Conservation (phyloP, 2,797 vertebrate species). For the Apogon talboti region DNA sequence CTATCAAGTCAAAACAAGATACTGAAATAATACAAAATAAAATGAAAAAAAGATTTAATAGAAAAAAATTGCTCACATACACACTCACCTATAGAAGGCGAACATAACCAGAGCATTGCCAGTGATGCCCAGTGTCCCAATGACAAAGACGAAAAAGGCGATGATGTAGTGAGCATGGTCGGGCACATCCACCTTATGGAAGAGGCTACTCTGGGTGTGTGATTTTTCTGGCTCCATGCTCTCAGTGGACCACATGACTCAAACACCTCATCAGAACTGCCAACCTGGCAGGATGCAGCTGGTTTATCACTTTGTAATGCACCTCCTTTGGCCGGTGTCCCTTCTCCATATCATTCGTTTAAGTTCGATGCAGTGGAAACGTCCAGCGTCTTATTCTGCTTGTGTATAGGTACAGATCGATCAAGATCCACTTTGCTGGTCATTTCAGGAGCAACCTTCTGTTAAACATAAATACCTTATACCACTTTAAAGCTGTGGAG, state of each 20-base stretch:
- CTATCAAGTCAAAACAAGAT: neutral
- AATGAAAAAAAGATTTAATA: neutral
- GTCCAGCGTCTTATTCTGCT: neutral
- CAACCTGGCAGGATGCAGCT: constrained; percentile 31
- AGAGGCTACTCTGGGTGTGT: constrained; percentile 70
- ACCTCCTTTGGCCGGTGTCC: constrained; percentile 10
- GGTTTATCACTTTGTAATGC: constrained; percentile 25
- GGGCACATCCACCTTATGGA: constrained; percentile 78
- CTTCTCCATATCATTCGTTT: constrained; percentile 47
- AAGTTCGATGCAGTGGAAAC: neutral
- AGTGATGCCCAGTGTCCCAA: constrained; percentile 77
- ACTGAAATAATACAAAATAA: constrained; percentile 9
- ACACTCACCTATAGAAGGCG: constrained; percentile 81
- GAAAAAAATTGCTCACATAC: neutral
- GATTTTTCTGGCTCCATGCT: constrained; percentile 75
- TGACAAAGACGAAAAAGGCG: constrained; percentile 78
- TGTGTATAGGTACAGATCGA: neutral
- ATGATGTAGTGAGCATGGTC: constrained; percentile 82
- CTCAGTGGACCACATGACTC: constrained; percentile 75
- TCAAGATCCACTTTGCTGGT: neutral
- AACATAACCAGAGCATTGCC: constrained; percentile 84
- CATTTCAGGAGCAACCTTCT: neutral
- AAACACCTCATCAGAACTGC: constrained; percentile 46
- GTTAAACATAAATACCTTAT: too few species aligned
- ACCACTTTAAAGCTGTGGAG: too few species aligned